Conservation (phyloP, 2,113 vertebrate species). For the Hypomesus transpacificus region DNA sequence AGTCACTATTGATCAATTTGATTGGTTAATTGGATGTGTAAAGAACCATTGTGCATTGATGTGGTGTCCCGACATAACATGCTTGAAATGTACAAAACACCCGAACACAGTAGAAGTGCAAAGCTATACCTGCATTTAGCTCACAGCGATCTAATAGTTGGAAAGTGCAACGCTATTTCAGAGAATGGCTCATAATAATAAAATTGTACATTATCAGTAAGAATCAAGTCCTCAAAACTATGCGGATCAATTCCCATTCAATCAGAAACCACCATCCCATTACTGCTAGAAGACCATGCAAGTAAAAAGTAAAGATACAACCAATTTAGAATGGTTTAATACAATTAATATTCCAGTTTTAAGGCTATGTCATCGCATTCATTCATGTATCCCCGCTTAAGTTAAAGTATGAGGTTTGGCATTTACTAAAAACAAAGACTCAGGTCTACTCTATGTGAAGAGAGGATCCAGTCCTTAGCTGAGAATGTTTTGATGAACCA, state of each 20-base stretch:
- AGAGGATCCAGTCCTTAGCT: background rate
- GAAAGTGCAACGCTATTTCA: conserved; percentile 1
- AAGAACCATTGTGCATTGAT: background rate
- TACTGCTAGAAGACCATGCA: conserved; percentile 10
- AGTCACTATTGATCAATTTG: conserved; percentile 10
- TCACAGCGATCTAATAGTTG: conserved; percentile 4
- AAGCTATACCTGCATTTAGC: conserved; percentile 8
- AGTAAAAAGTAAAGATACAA: conserved; percentile 3
- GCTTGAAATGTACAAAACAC: background rate
- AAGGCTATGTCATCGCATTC: conserved; percentile 51
- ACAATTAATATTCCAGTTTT: conserved; percentile 34
- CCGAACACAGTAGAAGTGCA: conserved; percentile 15
- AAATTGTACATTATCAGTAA: background rate
- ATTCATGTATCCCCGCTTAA: conserved; percentile 8
- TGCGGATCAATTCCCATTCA: conserved; percentile 5
- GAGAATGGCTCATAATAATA: conserved; percentile 1
- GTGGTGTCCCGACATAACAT: background rate
- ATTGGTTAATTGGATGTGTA: conserved; percentile 9
- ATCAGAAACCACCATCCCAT: conserved; percentile 25
- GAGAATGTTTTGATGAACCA: background rate
- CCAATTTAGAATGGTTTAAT: conserved; percentile 2
- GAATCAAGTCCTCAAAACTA: conserved; percentile 10
- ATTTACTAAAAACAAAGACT: conserved; percentile 8
- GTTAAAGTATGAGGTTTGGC: background rate
- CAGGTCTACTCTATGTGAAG: background rate